These are phyloP conservation scores for Sanderia malayensis DNA, from an alignment of 30 jellyfish, hydroid and myxozoan species.

Conservation along the genomic window DNA sequence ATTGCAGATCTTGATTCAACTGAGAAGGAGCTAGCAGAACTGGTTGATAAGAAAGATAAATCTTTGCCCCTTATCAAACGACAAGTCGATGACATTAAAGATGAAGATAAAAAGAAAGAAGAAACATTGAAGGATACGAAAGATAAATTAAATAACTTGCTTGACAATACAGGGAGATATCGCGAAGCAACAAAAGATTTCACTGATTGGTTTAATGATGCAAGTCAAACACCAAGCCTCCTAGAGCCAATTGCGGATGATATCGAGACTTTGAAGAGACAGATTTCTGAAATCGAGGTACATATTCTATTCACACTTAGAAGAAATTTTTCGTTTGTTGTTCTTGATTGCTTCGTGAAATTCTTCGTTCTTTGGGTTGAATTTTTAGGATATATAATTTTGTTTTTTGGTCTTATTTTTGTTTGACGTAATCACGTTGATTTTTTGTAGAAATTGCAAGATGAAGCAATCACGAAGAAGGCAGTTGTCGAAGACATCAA, in stretches of 20 bases:
- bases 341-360: neutral
- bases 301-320: neutral
- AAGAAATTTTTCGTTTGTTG: neutral
- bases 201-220: conserved; percentile 55
- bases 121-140: conserved; percentile 45
- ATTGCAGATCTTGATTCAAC: conserved; percentile 41
- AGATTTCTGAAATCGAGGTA: conserved; percentile 68
- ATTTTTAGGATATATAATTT: too few species aligned
- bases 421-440: neutral
- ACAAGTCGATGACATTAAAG: conserved; percentile 43
- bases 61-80: conserved; percentile 35
- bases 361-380: too few species aligned
- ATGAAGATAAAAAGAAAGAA: conserved; percentile 29
- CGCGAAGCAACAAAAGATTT: conserved; percentile 37
- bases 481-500: conserved; percentile 64
- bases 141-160: conserved; percentile 56
- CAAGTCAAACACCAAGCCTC: conserved; percentile 57
- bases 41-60: conserved; percentile 66
- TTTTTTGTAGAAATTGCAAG: conserved; percentile 67
- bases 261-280: conserved; percentile 57
- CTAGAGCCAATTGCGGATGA: conserved; percentile 63
- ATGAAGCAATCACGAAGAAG: conserved; percentile 51
- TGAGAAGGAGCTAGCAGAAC: conserved; percentile 58
- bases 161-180: conserved; percentile 35
- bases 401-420: conserved; percentile 9